Evolutionary conservation across 2,888 invertebrate genomes (phyloP).

Genomic region (Diabrotica balteata): DNA sequence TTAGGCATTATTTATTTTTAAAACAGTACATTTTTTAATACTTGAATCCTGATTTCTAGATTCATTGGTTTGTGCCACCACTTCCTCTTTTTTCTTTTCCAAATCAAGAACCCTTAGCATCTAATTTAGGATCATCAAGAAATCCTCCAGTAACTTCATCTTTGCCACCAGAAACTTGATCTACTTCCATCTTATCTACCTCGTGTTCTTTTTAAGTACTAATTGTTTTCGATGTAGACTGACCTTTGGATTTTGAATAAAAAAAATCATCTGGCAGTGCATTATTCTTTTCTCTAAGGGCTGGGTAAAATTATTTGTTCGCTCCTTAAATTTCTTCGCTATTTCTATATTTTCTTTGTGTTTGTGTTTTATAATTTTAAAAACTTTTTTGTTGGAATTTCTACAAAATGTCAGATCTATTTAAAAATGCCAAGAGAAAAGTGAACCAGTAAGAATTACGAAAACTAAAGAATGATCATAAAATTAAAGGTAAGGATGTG

Average conservation of each 20-base stretch:
- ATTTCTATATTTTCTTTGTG: slow-evolving; percentile 69
- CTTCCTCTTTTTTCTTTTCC: no score
- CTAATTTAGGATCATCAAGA: slow-evolving; percentile 83
- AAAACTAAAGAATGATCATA: slow-evolving; percentile 75
- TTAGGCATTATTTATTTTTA: no score
- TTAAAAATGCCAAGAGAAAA: slow-evolving; percentile 70
- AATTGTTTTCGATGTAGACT: background rate
- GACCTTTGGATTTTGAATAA: slow-evolving; percentile 45
- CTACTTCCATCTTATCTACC: slow-evolving; percentile 40
- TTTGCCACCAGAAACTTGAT: slow-evolving; percentile 38
- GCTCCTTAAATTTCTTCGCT: slow-evolving; percentile 71
- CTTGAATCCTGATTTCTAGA: no score
- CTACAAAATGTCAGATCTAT: slow-evolving; percentile 63
- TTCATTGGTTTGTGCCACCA: no score
- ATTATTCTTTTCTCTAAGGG: slow-evolving; percentile 48
- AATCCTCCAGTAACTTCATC: slow-evolving; percentile 80
- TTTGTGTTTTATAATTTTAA: no score
- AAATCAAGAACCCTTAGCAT: no score
- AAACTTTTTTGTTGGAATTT: background rate
- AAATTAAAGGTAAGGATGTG: slow-evolving; percentile 64
- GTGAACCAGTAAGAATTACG: slow-evolving; percentile 74
- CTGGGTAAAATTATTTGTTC: slow-evolving; percentile 65
- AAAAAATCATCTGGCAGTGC: slow-evolving; percentile 62
- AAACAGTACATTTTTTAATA: no score
- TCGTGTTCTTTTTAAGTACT: slow-evolving; percentile 14